A percentile compares a stretch with the other conserved stretches of the same genome.
Evolutionary conservation across 2,888 invertebrate genomes (phyloP).

Genomic region (Spodoptera exigua): DNA sequence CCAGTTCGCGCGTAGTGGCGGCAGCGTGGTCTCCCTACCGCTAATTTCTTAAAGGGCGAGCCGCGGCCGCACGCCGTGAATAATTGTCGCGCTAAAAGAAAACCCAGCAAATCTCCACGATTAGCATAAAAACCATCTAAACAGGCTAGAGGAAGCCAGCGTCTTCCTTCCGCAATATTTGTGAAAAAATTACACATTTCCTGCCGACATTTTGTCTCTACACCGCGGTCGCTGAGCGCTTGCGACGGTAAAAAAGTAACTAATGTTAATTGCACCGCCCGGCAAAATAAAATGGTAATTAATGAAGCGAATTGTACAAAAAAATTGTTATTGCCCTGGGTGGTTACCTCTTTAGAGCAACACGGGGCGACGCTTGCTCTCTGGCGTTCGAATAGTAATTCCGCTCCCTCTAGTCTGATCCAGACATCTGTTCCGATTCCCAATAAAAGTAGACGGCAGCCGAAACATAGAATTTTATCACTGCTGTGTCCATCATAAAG

Average conservation of each 20-base stretch:
- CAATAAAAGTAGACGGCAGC: conserved; percentile 81
- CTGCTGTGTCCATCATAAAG: conserved; percentile 85
- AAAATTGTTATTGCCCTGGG: conserved; percentile 72
- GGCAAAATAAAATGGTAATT: conserved; percentile 81
- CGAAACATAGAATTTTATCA: conserved; percentile 86
- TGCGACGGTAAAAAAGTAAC: conserved; percentile 76
- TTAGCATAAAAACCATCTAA: conserved; percentile 89
- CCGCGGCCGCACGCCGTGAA: conserved; percentile 76
- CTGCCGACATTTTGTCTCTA: conserved; percentile 83
- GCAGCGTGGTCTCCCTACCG: conserved; percentile 57
- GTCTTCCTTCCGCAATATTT: conserved; percentile 88
- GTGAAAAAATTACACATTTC: conserved; percentile 87
- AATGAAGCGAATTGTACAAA: conserved; percentile 79
- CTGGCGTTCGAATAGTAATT: conserved; percentile 50
- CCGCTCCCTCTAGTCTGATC: conserved; percentile 62
- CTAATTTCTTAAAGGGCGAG: conserved; percentile 79
- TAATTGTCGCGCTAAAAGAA: conserved; percentile 85
- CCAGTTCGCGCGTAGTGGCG: conserved; percentile 11
- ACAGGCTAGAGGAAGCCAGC: conserved; percentile 83
- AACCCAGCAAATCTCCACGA: conserved; percentile 84
- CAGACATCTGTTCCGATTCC: conserved; percentile 81
- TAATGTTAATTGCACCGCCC: conserved; percentile 82
- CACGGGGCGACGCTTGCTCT: conserved; percentile 54
- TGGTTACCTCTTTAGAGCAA: conserved; percentile 58
- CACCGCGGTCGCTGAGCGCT: conserved; percentile 69